phyloP scores from a whole-genome alignment of 2,888 invertebrate genomes.

The Drosophila macrospina region DNA sequence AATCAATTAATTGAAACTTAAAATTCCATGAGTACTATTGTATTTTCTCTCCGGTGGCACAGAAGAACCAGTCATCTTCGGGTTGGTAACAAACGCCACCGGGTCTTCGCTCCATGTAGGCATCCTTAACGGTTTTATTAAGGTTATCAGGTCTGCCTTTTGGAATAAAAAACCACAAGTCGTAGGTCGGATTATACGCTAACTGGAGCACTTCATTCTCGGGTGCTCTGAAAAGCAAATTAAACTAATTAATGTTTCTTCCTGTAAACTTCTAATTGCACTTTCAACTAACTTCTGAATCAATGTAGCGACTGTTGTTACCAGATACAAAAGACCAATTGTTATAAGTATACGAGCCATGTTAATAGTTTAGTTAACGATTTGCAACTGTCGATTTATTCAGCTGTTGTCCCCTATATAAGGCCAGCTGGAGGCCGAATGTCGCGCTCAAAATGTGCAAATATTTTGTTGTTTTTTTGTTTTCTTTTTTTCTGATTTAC shows the following conservation, averaged over 20 bases:
- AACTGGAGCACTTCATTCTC: conserved; percentile 11
- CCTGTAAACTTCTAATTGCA: neutral
- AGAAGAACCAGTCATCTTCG: conserved; percentile 50
- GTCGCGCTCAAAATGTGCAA: neutral
- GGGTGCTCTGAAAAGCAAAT: conserved; percentile 6
- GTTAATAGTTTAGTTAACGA: conserved; percentile 20
- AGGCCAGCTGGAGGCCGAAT: conserved; percentile 10
- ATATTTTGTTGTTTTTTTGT: neutral
- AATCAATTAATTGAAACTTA: neutral
- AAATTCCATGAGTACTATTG: neutral
- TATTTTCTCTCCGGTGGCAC: conserved; percentile 24
- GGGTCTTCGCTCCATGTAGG: conserved; percentile 36
- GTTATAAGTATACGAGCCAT: conserved; percentile 37
- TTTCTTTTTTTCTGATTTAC: neutral
- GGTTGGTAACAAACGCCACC: conserved; percentile 59
- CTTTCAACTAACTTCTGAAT: conserved; percentile 32
- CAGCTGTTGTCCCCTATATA: conserved; percentile 29
- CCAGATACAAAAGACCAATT: conserved; percentile 36
- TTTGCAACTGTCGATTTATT: conserved; percentile 33
- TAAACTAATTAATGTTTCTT: neutral
- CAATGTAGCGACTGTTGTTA: conserved; percentile 3
- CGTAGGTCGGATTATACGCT: conserved; percentile 68
- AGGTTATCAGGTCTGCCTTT: conserved; percentile 45
- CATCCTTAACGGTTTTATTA: conserved; percentile 25
- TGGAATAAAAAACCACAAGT: conserved; percentile 68